phyloP scores from a whole-genome alignment of 2,888 invertebrate species.

The Epicampocera succincta region DNA sequence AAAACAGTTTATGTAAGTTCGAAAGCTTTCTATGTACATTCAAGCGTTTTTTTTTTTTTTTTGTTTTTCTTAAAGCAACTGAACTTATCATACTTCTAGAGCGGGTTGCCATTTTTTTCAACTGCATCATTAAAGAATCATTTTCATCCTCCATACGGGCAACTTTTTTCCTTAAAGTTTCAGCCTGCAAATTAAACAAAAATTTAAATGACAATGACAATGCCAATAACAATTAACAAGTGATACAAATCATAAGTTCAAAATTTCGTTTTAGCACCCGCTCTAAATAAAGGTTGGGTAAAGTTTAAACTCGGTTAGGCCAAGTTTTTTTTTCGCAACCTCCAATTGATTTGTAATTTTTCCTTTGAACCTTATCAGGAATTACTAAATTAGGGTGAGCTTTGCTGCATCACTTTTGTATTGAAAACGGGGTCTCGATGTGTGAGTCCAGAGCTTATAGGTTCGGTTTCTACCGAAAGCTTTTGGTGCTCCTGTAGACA shows the following conservation, averaged over 20 bases:
- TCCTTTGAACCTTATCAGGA: too few relatives aligned
- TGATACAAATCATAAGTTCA: slow-evolving; percentile 39
- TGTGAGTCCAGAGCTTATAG: too few relatives aligned
- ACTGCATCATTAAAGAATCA: slow-evolving; percentile 96
- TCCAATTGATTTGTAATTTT: not conserved
- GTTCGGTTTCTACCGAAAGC: too few relatives aligned
- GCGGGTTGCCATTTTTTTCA: slow-evolving; percentile 97
- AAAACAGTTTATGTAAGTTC: slow-evolving; percentile 19
- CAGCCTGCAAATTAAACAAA: slow-evolving; percentile 85
- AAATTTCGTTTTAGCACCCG: slow-evolving; percentile 47
- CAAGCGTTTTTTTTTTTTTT: slow-evolving; percentile 9
- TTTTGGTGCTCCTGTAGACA: too few relatives aligned
- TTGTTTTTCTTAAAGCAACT: slow-evolving; percentile 15
- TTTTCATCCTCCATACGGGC: slow-evolving; percentile 98
- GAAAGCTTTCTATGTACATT: slow-evolving; percentile 30
- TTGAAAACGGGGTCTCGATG: too few relatives aligned
- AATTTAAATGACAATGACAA: slow-evolving; percentile 27
- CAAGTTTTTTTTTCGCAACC: slow-evolving; percentile 11
- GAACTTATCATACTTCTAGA: slow-evolving; percentile 87
- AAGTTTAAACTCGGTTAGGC: not conserved
- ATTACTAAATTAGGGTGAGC: too few relatives aligned
- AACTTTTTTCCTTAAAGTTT: slow-evolving; percentile 93
- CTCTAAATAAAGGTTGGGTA: slow-evolving; percentile 8
- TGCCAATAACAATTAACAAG: slow-evolving; percentile 58
- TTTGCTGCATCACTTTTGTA: too few relatives aligned